These are phyloP conservation scores for Caenorhabditis sulstoni DNA, from an alignment of 2,888 invertebrate genomes.

Conservation along the genomic window DNA sequence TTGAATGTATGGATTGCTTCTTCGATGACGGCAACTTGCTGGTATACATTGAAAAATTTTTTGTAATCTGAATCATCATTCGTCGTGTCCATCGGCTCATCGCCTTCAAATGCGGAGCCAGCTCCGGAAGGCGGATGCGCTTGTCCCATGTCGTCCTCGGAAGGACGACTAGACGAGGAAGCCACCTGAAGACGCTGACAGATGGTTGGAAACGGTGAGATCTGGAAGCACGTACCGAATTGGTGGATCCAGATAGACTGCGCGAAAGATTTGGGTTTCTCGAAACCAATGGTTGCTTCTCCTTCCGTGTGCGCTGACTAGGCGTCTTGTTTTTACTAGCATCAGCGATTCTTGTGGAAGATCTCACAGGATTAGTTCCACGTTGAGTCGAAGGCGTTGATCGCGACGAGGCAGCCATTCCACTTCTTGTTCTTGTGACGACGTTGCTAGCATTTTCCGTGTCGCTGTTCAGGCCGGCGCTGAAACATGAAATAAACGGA, in stretches of 20 bases:
- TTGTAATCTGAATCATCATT: conserved; percentile 20
- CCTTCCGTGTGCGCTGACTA: conserved; percentile 45
- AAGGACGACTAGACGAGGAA: conserved; percentile 31
- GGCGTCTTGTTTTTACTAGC: conserved; percentile 31
- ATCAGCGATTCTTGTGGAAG: conserved; percentile 48
- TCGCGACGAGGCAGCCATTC: conserved; percentile 2
- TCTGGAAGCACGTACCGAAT: conserved; percentile 57
- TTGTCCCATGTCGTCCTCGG: conserved; percentile 28
- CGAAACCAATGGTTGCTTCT: conserved; percentile 61
- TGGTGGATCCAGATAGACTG: conserved; percentile 63
- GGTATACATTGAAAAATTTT: conserved; percentile 32
- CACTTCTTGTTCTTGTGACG: conserved; percentile 21
- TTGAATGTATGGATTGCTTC: conserved; percentile 35
- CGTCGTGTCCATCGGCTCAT: conserved; percentile 15
- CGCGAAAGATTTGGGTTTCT: conserved; percentile 63
- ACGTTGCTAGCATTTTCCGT: conserved; percentile 44
- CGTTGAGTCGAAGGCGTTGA: conserved; percentile 19
- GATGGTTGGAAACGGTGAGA: too few relatives aligned
- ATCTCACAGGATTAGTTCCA: conserved; percentile 40
- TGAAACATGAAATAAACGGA: conserved; percentile 4
- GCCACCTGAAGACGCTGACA: conserved; percentile 30
- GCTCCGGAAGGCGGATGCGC: conserved; percentile 2
- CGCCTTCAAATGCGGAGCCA: conserved; percentile 5
- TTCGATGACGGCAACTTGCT: conserved; percentile 49
- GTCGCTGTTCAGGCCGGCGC: conserved; percentile 41